Evolutionary conservation across 2,888 invertebrate genomes (phyloP).

Genomic region (Nineta flava): DNA sequence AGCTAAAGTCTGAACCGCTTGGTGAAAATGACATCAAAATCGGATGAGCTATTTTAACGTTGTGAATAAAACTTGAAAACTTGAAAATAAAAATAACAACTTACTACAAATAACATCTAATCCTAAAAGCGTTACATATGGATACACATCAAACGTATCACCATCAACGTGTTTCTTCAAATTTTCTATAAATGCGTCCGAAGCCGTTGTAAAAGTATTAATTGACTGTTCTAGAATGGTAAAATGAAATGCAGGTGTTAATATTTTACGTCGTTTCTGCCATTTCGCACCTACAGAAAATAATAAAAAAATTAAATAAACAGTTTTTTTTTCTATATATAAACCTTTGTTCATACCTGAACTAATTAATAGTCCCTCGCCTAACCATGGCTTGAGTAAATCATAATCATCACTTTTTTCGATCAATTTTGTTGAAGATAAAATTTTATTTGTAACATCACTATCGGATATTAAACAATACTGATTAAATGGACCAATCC

Average conservation of each 20-base stretch:
- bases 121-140: conserved; percentile 39
- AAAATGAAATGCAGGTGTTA: conserved; percentile 69
- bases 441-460: conserved; percentile 11
- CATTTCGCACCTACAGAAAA: conserved; percentile 35
- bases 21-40: too few relatives aligned
- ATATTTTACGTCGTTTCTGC: conserved; percentile 48
- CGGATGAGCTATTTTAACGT: too few relatives aligned
- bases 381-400: conserved; percentile 22
- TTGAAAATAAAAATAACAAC: conserved; percentile 4
- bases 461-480: not conserved
- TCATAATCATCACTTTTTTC: conserved; percentile 21
- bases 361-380: conserved; percentile 23
- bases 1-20: too few relatives aligned
- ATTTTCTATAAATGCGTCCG: conserved; percentile 36
- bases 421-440: conserved; percentile 19
- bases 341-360: too few relatives aligned
- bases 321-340: too few relatives aligned
- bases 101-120: conserved; percentile 47
- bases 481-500: not conserved
- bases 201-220: conserved; percentile 49
- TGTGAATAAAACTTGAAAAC: too few relatives aligned
- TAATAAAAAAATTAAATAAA: not conserved
- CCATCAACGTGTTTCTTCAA: conserved; percentile 26
- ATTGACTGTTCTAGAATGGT: conserved; percentile 57
- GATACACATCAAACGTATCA: conserved; percentile 40